Percentiles rank a stretch among this genome's conserved stretches.
These are phyloP conservation scores for Zaprionus gabonicus DNA, from an alignment of 1,140 invertebrate species.

Conservation along the genomic window DNA sequence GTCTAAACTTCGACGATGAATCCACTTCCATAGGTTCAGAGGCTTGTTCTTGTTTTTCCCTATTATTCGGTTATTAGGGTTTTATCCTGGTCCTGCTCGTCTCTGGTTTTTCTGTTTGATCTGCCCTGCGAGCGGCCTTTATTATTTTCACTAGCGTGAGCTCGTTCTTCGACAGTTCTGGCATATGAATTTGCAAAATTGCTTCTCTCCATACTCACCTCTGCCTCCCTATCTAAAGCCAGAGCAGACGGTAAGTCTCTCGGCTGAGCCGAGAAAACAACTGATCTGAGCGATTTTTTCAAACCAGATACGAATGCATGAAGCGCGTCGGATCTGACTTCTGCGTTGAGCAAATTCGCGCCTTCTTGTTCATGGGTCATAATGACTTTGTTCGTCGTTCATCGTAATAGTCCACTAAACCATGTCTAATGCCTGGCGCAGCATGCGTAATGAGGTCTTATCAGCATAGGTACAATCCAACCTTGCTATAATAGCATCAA, in stretches of 20 bases:
- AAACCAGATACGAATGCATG: constrained; percentile 3
- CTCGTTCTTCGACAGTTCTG: constrained; percentile 7
- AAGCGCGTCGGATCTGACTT: neutral
- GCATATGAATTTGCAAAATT: too few species aligned
- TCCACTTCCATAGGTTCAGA: constrained; percentile 32
- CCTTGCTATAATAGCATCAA: constrained; percentile 43
- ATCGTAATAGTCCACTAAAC: constrained; percentile 40
- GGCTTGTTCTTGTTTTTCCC: constrained; percentile 13
- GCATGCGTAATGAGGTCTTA: constrained; percentile 39
- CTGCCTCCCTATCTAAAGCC: neutral
- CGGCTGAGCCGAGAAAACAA: constrained; percentile 1
- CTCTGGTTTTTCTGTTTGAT: neutral
- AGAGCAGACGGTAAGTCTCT: neutral
- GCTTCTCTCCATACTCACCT: neutral
- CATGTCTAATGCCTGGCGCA: constrained; percentile 37
- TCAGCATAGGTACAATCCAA: constrained; percentile 48
- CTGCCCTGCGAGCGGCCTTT: neutral
- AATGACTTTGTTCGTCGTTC: constrained; percentile 35
- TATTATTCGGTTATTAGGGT: constrained; percentile 4
- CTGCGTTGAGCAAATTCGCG: constrained; percentile 5
- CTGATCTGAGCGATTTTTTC: neutral
- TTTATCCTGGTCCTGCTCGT: constrained; percentile 9
- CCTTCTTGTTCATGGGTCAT: constrained; percentile 39
- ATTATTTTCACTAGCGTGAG: neutral
- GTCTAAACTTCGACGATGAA: constrained; percentile 5